phyloP scores from a whole-genome alignment of 1,140 invertebrate species.

The Macrotrachela quadricornifera region DNA sequence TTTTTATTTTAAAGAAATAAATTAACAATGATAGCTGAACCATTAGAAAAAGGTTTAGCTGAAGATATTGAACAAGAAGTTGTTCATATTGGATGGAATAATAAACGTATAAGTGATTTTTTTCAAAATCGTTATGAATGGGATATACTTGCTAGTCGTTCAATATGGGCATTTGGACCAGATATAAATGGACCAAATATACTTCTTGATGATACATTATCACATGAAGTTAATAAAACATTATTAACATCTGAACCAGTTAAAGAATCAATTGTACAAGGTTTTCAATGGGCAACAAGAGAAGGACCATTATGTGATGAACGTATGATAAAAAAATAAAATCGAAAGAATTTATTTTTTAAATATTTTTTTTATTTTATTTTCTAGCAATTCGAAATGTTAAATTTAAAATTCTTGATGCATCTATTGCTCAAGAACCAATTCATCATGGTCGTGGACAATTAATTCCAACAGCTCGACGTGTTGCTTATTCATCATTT shows the following conservation, averaged over 20 bases:
- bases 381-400: constrained; percentile 67
- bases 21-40: constrained; percentile 97
- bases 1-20: constrained; percentile 47
- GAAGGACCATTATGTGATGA: constrained; percentile 97
- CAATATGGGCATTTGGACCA: constrained; percentile 98
- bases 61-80: constrained; percentile 97
- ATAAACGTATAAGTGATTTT: constrained; percentile 79
- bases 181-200: constrained; percentile 90
- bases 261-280: constrained; percentile 81
- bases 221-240: constrained; percentile 49
- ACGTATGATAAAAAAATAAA: constrained; percentile 56
- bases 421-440: constrained; percentile 79
- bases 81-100: constrained; percentile 75
- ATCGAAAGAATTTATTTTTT: too few species aligned
- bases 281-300: constrained; percentile 95
- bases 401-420: constrained; percentile 97
- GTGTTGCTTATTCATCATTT: constrained; percentile 96
- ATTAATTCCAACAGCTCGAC: constrained; percentile 86
- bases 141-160: constrained; percentile 90
- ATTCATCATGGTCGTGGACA: constrained; percentile 86
- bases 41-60: constrained; percentile 81
- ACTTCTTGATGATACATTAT: constrained; percentile 88
- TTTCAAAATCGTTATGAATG: constrained; percentile 99
- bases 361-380: constrained; percentile 12
- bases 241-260: constrained; percentile 69